phyloP scores from a whole-genome alignment of 2,113 vertebrate species.

The Fulica atra region DNA sequence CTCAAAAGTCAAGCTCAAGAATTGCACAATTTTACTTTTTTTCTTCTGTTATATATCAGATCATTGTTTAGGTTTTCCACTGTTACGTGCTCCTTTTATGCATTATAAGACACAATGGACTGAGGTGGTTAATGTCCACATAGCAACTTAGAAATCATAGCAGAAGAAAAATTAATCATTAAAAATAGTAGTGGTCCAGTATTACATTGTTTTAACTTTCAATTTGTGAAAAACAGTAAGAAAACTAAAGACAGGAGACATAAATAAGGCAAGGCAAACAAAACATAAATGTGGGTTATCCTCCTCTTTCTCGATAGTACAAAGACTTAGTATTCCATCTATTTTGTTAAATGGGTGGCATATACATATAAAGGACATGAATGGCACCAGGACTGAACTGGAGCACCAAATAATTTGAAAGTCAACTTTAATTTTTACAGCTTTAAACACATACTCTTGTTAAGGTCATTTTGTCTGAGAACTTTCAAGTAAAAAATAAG shows the following conservation, averaged over 20 bases:
- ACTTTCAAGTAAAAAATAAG: neutral
- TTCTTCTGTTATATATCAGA: neutral
- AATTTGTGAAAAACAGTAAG: conserved; percentile 53
- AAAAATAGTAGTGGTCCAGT: neutral
- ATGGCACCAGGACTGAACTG: neutral
- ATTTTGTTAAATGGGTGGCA: neutral
- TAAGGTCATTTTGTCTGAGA: neutral
- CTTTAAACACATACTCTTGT: neutral
- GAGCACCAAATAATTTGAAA: neutral
- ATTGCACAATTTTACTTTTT: neutral
- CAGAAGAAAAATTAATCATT: neutral
- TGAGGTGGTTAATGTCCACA: neutral
- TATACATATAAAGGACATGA: neutral
- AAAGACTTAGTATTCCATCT: neutral
- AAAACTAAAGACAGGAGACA: neutral
- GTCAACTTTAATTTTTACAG: neutral
- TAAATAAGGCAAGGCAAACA: neutral
- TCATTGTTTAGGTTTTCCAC: neutral
- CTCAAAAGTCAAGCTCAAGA: neutral
- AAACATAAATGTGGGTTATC: neutral
- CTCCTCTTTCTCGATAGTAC: neutral
- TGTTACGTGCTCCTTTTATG: neutral
- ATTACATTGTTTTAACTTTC: conserved; percentile 26
- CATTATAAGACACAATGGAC: neutral
- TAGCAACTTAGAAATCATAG: neutral